A percentile compares a stretch with the other conserved stretches of the same genome.
These are phyloP conservation scores for Phyllotreta striolata DNA, from an alignment of 2,888 invertebrate genomes.

Conservation along the genomic window DNA sequence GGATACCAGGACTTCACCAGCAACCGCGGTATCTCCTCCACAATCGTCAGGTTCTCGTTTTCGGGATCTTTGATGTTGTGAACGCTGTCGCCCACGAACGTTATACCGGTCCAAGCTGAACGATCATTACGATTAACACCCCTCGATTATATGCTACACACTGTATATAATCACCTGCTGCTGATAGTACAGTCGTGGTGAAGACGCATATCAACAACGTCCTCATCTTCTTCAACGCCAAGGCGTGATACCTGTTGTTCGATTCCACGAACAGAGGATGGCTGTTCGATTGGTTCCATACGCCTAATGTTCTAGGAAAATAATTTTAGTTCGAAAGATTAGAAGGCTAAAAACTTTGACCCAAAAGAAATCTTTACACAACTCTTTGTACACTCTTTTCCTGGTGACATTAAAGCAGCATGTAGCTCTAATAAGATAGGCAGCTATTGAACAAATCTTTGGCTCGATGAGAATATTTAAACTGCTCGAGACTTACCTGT, in stretches of 20 bases:
- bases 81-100: constrained; percentile 81
- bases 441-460: not conserved
- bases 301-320: constrained; percentile 71
- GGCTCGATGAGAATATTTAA: not conserved
- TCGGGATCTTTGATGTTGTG: constrained; percentile 73
- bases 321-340: constrained; percentile 4
- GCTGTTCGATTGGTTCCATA: constrained; percentile 86
- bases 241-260: constrained; percentile 74
- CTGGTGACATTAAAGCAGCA: too few relatives aligned
- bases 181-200: constrained; percentile 68
- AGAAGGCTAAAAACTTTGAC: too few relatives aligned
- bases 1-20: constrained; percentile 83
- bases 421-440: not conserved
- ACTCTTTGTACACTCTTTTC: too few relatives aligned
- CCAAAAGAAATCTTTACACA: too few relatives aligned
- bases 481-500: constrained; percentile 72
- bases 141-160: too few relatives aligned
- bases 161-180: constrained; percentile 62
- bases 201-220: constrained; percentile 74
- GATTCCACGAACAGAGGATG: constrained; percentile 87
- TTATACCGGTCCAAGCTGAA: constrained; percentile 78
- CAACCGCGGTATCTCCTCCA: constrained; percentile 75
- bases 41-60: constrained; percentile 73
- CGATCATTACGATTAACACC: not conserved
- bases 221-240: constrained; percentile 78